These are phyloP conservation scores for Pyrrhia umbra DNA, from an alignment of 2,888 invertebrate species.

Conservation along the genomic window DNA sequence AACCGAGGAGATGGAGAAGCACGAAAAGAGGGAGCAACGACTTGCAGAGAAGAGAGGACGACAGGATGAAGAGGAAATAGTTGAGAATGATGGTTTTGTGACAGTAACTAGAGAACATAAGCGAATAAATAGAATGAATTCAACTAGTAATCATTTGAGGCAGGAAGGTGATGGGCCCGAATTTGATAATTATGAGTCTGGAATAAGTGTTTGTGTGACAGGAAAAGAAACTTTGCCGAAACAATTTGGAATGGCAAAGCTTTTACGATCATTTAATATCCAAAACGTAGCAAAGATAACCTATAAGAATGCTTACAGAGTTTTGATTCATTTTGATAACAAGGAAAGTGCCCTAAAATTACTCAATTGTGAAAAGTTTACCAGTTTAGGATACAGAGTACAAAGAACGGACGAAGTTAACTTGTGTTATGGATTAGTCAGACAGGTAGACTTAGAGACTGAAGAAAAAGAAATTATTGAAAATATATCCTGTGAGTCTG, in stretches of 20 bases:
- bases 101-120: background rate
- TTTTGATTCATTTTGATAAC: slow-evolving; percentile 5
- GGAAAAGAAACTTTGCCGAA: slow-evolving; percentile 5
- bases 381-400: slow-evolving; percentile 3
- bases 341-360: slow-evolving; percentile 13
- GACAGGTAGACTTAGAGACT: slow-evolving; percentile 18
- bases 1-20: background rate
- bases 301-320: slow-evolving; percentile 6
- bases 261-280: background rate
- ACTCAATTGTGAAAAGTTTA: background rate
- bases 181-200: no score
- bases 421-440: slow-evolving; percentile 10
- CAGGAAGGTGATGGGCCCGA: background rate
- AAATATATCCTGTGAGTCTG: background rate
- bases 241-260: slow-evolving; percentile 12
- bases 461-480: slow-evolving; percentile 19
- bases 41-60: slow-evolving; percentile 4
- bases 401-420: slow-evolving; percentile 3
- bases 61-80: background rate
- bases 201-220: background rate
- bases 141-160: background rate
- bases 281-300: background rate
- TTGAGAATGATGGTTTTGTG: slow-evolving; percentile 7
- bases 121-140: background rate
- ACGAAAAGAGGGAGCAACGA: slow-evolving; percentile 1